phyloP scores from a whole-genome alignment of 2,888 invertebrate genomes.

The Tinea pellionella region DNA sequence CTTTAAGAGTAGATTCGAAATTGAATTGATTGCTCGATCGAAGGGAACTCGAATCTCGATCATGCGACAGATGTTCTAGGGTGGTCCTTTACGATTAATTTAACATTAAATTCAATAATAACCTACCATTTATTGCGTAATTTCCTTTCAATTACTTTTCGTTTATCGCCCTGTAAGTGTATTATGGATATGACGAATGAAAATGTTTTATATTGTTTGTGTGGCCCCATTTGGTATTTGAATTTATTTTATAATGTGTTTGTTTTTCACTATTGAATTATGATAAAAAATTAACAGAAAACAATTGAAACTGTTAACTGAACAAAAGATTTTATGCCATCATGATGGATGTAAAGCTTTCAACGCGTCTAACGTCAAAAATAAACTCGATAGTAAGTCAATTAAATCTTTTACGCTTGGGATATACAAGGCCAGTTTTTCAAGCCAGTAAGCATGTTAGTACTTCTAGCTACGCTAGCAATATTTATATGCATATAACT shows the following conservation, averaged over 20 bases:
- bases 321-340: no score
- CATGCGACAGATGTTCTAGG: constrained; percentile 56
- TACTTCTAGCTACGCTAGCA: no score
- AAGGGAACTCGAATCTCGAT: constrained; percentile 18
- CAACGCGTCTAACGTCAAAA: no score
- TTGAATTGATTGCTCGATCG: constrained; percentile 12
- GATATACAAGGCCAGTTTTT: no score
- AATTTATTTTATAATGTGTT: not conserved
- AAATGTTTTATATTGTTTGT: constrained; percentile 20
- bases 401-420: no score
- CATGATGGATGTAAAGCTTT: no score
- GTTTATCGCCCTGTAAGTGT: constrained; percentile 60
- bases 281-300: no score
- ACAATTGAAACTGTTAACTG: no score
- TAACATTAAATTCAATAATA: constrained; percentile 70
- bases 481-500: no score
- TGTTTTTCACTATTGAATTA: no score
- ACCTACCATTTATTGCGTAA: constrained; percentile 67
- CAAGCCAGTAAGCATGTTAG: no score
- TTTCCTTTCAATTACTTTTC: constrained; percentile 67
- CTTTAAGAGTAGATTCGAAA: constrained; percentile 18
- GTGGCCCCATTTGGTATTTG: not conserved
- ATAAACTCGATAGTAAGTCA: no score
- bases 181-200: constrained; percentile 40
- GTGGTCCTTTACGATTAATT: constrained; percentile 55